Evolutionary conservation across 2,888 invertebrate species (phyloP).

Genomic region (Hirtodrosophila duncani): DNA sequence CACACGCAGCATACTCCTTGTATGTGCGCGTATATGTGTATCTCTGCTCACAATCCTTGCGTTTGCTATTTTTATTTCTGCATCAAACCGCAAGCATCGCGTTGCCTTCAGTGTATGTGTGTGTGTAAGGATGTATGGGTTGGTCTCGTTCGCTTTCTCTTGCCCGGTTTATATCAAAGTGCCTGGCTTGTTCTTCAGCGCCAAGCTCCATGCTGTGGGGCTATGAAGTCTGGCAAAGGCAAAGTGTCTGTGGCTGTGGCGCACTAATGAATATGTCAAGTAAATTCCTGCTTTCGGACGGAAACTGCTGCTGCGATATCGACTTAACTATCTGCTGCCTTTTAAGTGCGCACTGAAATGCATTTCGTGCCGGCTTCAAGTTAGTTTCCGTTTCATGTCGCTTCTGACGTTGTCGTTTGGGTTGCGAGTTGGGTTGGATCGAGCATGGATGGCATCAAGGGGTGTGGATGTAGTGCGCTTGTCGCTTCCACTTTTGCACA

Average conservation of each 20-base stretch:
- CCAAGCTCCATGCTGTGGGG: constrained; percentile 3
- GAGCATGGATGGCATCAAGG: too few relatives aligned
- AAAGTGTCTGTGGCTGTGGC: constrained; percentile 68
- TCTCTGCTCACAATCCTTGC: constrained; percentile 7
- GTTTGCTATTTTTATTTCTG: constrained; percentile 51
- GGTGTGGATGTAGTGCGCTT: too few relatives aligned
- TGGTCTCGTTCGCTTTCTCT: neutral
- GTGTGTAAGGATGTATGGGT: constrained; percentile 35
- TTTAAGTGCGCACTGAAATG: constrained; percentile 50
- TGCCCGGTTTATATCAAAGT: too few relatives aligned
- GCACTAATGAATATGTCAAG: constrained; percentile 77
- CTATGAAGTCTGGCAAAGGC: constrained; percentile 53
- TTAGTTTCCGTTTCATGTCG: constrained; percentile 67
- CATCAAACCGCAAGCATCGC: constrained; percentile 62
- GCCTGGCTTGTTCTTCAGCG: neutral
- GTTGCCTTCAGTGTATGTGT: constrained; percentile 40
- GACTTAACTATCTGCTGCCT: constrained; percentile 72
- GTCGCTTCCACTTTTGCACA: too few relatives aligned
- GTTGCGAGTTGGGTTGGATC: too few relatives aligned
- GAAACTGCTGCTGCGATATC: constrained; percentile 73
- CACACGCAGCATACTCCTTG: constrained; percentile 31
- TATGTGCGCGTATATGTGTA: constrained; percentile 2
- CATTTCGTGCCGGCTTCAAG: constrained; percentile 61
- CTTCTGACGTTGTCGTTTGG: constrained; percentile 15
- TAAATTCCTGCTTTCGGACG: constrained; percentile 76